phyloP scores from a whole-genome alignment of 23 tunicate genomes.

The Diplosoma virens region DNA sequence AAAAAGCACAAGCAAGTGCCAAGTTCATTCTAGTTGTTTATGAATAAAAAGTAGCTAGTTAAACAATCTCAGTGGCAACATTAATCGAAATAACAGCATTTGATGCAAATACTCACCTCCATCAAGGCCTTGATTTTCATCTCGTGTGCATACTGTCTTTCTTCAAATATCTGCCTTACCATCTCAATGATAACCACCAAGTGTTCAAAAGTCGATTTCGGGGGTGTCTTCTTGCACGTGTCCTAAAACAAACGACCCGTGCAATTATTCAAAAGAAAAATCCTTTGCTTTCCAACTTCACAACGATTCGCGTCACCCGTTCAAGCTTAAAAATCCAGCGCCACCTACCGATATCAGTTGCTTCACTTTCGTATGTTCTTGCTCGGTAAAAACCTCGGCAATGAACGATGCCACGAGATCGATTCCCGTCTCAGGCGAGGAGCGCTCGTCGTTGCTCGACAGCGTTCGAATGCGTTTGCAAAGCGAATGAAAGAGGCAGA shows the following conservation, averaged over 20 bases:
- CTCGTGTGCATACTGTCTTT: conserved; percentile 53
- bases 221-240: neutral
- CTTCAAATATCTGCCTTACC: conserved; percentile 51
- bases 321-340: too few relatives aligned
- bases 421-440: neutral
- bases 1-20: too few relatives aligned
- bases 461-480: conserved; percentile 33
- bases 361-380: neutral
- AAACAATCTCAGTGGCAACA: too few relatives aligned
- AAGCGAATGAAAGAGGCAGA: conserved; percentile 41
- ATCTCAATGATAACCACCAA: conserved; percentile 56
- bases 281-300: too few relatives aligned
- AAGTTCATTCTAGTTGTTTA: too few relatives aligned
- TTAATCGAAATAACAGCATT: too few relatives aligned
- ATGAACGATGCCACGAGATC: neutral
- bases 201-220: conserved; percentile 37
- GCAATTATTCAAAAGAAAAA: too few relatives aligned
- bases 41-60: too few relatives aligned
- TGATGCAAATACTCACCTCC: too few relatives aligned
- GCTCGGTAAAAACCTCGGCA: neutral
- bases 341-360: neutral
- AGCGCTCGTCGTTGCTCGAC: neutral
- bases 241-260: too few relatives aligned
- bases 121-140: conserved; percentile 39
- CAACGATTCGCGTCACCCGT: too few relatives aligned